Conservation (phyloP, 2,888 invertebrate genomes). For the Sympetrum striolatum region DNA sequence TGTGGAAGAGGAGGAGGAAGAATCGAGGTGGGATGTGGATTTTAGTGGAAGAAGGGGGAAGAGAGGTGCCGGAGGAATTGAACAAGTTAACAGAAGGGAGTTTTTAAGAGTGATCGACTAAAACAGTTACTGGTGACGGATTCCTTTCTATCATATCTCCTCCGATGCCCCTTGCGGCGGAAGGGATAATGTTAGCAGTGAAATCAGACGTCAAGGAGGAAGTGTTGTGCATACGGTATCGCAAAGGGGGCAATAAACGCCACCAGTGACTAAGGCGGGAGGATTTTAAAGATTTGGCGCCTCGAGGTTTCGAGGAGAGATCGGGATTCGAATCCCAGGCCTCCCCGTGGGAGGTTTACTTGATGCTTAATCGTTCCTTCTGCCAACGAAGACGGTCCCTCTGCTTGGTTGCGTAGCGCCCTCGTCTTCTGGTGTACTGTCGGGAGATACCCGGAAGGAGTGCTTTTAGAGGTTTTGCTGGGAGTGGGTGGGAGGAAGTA, state of each 20-base stretch:
- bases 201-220: constrained; percentile 4
- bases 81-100: background rate
- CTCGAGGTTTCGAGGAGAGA: background rate
- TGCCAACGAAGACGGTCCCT: background rate
- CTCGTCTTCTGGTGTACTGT: background rate
- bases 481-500: background rate
- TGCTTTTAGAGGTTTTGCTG: background rate
- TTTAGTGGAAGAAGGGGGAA: background rate
- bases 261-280: constrained; percentile 5
- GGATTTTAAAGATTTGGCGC: background rate
- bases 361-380: background rate
- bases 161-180: background rate
- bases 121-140: background rate
- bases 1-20: background rate
- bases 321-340: background rate
- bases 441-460: background rate
- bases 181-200: background rate
- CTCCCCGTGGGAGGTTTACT: background rate
- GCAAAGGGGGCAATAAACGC: background rate
- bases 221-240: background rate
- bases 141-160: background rate
- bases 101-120: background rate
- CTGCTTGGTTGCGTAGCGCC: background rate
- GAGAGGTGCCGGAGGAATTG: background rate
- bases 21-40: background rate